Base-by-base conservation (phyloP, 2,888 invertebrate species). In the Patella pellucida region DNA sequence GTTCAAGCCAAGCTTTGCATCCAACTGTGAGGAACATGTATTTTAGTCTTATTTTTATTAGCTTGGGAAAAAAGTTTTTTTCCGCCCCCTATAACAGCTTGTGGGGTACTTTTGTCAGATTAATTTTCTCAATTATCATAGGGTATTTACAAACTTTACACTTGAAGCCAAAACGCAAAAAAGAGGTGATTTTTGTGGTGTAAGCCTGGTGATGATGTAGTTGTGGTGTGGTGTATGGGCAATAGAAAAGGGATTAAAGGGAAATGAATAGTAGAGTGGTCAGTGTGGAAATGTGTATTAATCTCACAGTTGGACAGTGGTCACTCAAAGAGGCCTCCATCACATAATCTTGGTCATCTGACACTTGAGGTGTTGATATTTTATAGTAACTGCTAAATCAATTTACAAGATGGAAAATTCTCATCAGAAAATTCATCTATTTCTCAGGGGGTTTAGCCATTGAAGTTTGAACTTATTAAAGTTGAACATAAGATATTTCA, bases 331-430 rank as follows among this genome's bases (percentile, higher is more conserved):
- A 62, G 23, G 23, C 23, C 62, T 62, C 23, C 62, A 62, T 62
- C 62, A 62, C 62, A 9, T 23, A 62, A 23, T 62, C 23, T 23
- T 19, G 62, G 19, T 14, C 19, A 62, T 62, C 19, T 23, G 19
- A 23, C 62, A 62, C 62, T 62, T 62, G 62, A 62, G 62, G 62
- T 62, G 62, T 62, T 62, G 62, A 62, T 62, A 62, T 62, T 62
- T 62, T 62, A 62, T 62, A 19, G 23, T 23, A 62, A 62, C 62
- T 62, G 62, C 23, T 62, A 62, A 23, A 62, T 62, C 23, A 19
- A 62, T 62, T 62, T 11, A 62, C 23, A 23, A 9, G 19, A 62
- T 12, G 11, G 23, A 62, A 62, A 23, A 23, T 62, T 62, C 62
- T 62, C 62, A 62, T 62, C 62, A 62, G 62, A 62, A 62, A 62